Percentiles rank a stretch among this genome's conserved stretches.
These are phyloP conservation scores for Zhuqinia jingwanae DNA, from an alignment of 2,888 invertebrate species.

Conservation along the genomic window DNA sequence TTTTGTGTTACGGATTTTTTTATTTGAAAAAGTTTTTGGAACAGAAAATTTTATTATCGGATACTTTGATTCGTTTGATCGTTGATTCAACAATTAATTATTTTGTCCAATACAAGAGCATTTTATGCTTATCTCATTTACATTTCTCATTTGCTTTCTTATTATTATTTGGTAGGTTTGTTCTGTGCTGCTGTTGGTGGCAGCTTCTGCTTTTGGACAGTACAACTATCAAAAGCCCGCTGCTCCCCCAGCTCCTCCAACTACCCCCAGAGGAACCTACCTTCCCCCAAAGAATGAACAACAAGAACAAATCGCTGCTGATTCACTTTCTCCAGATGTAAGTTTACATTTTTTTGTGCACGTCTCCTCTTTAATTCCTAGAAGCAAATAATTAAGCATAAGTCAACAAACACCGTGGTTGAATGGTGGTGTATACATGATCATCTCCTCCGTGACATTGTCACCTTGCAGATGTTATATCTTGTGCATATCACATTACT, in stretches of 20 bases:
- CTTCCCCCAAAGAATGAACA: slow-evolving; percentile 71
- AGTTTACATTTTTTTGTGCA: slow-evolving; percentile 55
- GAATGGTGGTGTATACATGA: slow-evolving; percentile 1
- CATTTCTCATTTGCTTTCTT: slow-evolving; percentile 13
- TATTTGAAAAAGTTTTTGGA: not conserved
- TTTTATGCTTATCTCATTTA: not conserved
- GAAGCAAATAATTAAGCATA: slow-evolving; percentile 40
- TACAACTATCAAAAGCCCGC: slow-evolving; percentile 76
- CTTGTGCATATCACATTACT: slow-evolving; percentile 1
- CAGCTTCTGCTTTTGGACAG: slow-evolving; percentile 71
- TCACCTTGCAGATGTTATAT: slow-evolving; percentile 52
- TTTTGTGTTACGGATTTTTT: not conserved
- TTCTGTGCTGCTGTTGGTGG: slow-evolving; percentile 74
- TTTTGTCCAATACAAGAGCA: not conserved
- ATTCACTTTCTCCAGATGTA: slow-evolving; percentile 74
- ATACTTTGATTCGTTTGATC: no score
- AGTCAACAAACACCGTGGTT: not conserved
- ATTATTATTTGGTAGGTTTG: slow-evolving; percentile 66
- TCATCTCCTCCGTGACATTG: slow-evolving; percentile 59
- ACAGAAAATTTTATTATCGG: no score
- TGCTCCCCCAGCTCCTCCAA: slow-evolving; percentile 60
- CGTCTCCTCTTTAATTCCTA: not conserved
- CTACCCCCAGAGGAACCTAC: slow-evolving; percentile 71
- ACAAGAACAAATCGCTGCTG: slow-evolving; percentile 70
- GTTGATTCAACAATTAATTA: no score